Conservation (phyloP, 2,888 invertebrate species). For the Iphiclides podalirius region DNA sequence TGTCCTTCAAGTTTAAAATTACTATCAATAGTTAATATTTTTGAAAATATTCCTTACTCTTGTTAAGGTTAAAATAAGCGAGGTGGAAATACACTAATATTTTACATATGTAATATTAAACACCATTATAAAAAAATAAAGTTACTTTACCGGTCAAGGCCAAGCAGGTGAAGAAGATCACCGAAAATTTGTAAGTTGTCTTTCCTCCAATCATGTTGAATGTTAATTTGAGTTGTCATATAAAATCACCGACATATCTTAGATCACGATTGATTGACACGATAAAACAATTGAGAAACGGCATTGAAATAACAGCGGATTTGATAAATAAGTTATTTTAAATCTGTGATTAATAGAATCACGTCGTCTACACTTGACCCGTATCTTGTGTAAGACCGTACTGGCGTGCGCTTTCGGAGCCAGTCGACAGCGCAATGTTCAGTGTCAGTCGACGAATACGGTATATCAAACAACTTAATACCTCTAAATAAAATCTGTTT, state of each 20-base stretch:
- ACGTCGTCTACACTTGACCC: constrained; percentile 19
- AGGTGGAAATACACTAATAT: too few relatives aligned
- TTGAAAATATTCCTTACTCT: too few relatives aligned
- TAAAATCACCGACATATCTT: constrained; percentile 21
- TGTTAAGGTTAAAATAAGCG: too few relatives aligned
- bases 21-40: too few relatives aligned
- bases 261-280: constrained; percentile 13
- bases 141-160: constrained; percentile 53
- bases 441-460: constrained; percentile 31
- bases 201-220: constrained; percentile 52
- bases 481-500: constrained; percentile 32
- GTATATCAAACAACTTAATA: constrained; percentile 29
- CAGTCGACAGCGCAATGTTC: constrained; percentile 63
- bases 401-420: constrained; percentile 62
- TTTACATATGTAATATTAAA: too few relatives aligned
- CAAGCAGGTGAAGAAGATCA: constrained; percentile 48
- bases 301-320: constrained; percentile 7
- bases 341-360: constrained; percentile 22
- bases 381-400: constrained; percentile 44
- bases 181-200: constrained; percentile 42
- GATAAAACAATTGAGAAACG: constrained; percentile 5
- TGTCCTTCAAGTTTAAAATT: too few relatives aligned
- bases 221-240: constrained; percentile 45
- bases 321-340: constrained; percentile 11
- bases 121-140: constrained; percentile 1